A percentile compares a stretch with the other conserved stretches of the same genome.
These are phyloP conservation scores for Erpetoichthys calabaricus DNA, from an alignment of 2,797 vertebrate species.

Conservation along the genomic window DNA sequence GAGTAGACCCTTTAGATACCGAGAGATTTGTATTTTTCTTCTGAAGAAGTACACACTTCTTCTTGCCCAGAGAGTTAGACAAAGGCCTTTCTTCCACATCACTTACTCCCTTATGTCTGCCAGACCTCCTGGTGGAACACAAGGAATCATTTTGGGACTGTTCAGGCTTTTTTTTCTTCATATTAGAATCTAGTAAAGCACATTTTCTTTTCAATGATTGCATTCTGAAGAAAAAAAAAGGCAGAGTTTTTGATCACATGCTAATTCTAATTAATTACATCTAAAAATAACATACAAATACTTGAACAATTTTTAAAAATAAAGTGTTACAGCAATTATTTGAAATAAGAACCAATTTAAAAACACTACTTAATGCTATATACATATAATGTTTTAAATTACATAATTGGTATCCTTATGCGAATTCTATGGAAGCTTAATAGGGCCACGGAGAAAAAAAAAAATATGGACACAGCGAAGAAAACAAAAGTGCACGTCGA, in stretches of 20 bases:
- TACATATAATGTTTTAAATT: too few relatives aligned
- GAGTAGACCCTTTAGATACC: conserved; percentile 11
- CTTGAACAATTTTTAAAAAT: conserved; percentile 4
- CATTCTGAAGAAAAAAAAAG: conserved; percentile 40
- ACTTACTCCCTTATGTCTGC: conserved; percentile 30
- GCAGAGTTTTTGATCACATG: too few relatives aligned
- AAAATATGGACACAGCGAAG: too few relatives aligned
- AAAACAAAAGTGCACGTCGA: too few relatives aligned
- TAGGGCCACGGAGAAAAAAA: too few relatives aligned
- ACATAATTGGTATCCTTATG: too few relatives aligned
- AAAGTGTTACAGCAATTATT: conserved; percentile 1
- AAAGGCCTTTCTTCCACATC: conserved; percentile 26
- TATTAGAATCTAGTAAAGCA: conserved; percentile 35
- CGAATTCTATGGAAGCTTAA: too few relatives aligned
- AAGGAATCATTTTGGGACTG: conserved; percentile 33
- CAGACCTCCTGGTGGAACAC: conserved; percentile 23
- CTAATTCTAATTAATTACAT: too few relatives aligned
- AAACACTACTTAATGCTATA: not conserved
- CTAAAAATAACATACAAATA: not conserved
- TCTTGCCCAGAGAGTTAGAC: conserved; percentile 35
- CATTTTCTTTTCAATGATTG: conserved; percentile 49
- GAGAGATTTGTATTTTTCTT: conserved; percentile 27
- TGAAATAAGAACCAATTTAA: not conserved
- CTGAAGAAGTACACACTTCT: conserved; percentile 26
- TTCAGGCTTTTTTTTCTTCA: conserved; percentile 45